Evolutionary conservation across 2,888 invertebrate genomes (phyloP), one percentile per base, ranked within the genome.

Genomic region (Anthophora plumipes): DNA sequence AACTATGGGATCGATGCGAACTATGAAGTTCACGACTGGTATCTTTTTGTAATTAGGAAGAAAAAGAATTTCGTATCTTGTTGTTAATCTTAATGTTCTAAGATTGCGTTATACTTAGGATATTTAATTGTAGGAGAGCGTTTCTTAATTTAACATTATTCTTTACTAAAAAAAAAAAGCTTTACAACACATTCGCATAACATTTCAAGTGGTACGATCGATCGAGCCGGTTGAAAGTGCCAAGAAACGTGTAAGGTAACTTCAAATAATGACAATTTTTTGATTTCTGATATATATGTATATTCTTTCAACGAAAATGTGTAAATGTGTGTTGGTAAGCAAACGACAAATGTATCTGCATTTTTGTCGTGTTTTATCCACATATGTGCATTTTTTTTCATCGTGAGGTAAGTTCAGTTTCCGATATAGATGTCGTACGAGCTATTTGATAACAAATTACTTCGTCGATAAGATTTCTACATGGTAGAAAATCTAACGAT

Each of bases 81-180:
- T 71, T 78, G 46, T 59, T 74, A 55, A 63, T 63, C 37, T 64
- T 46, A 31, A 61, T 60, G 64, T 80, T n/a, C 9, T 48, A 85
- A 80, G 55, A 43, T 76, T 64, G 64, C 63, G 64, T 81, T 74
- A 60, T 54, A 68, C 55, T 59, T 86, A 86, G 61, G 37, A 50
- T 84, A 86, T 87, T 86, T 84, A 86, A 86, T 86, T 74, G 64
- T 71, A 46, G 46, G 78, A 46, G 46, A 75, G 55, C 9, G 31
- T 31, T 54, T 78, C 64, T 77, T 75, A 67, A 79, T 70, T 73
- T 54, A 63, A 79, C 66, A 43, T 57, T 61, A 59, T 37, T 60
- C 57, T 61, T 60, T 14, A 22, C 55, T 78, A 55, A 55, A n/a
- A n/a, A n/a, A n/a, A n/a, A n/a, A n/a, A 66, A 71, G 66, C 69